phyloP scores from a whole-genome alignment of 2,113 vertebrate species.

The Parus major region DNA sequence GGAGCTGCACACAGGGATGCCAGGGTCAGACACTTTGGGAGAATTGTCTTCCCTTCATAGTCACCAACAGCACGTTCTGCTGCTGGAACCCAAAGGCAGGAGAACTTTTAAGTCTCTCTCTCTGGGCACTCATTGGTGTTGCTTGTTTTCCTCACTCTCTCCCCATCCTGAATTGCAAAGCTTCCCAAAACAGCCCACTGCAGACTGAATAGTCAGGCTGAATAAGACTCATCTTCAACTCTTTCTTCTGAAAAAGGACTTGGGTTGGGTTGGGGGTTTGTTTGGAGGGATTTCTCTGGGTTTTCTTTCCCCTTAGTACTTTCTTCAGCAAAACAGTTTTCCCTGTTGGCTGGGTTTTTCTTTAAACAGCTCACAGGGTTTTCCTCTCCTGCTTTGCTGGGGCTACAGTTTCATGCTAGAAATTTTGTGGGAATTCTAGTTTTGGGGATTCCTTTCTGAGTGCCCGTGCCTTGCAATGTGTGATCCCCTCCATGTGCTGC shows the following conservation, averaged over 20 bases:
- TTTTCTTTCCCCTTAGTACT: rapidly evolving
- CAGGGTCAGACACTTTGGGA: not conserved
- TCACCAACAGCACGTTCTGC: not conserved
- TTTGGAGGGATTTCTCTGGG: too few relatives aligned
- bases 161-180: not conserved
- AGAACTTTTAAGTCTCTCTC: not conserved
- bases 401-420: not conserved
- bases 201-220: not conserved
- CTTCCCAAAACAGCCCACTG: not conserved
- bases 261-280: not conserved
- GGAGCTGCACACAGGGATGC: not conserved
- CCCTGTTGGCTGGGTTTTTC: not conserved
- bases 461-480: not conserved
- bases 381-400: not conserved
- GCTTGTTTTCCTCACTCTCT: not conserved
- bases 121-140: not conserved
- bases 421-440: not conserved
- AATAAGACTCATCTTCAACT: not conserved
- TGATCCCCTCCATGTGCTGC: rapidly evolving
- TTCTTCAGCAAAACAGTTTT: not conserved
- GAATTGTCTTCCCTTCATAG: not conserved
- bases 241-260: not conserved
- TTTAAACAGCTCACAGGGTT: not conserved
- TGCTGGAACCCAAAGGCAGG: not conserved
- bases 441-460: not conserved